phyloP scores from a whole-genome alignment of 2,888 invertebrate species.

The Lasioglossum morio region DNA sequence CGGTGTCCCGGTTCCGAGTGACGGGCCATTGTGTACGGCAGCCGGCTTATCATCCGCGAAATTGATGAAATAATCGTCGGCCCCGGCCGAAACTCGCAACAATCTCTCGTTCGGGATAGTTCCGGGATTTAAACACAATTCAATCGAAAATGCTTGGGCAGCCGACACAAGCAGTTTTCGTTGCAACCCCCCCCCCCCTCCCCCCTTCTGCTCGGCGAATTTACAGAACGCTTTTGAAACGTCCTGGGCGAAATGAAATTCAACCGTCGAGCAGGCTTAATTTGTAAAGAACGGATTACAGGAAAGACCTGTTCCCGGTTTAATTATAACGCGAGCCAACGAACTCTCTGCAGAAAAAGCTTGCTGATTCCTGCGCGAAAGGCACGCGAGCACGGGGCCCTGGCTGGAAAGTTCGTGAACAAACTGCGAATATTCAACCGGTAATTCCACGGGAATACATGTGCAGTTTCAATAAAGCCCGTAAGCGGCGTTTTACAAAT shows the following conservation, averaged over 20 bases:
- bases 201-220: background rate
- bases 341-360: constrained; percentile 13
- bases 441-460: constrained; percentile 10
- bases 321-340: constrained; percentile 39
- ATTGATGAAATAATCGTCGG: constrained; percentile 44
- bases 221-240: constrained; percentile 39
- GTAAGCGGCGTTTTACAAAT: constrained; percentile 33
- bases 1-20: constrained; percentile 33
- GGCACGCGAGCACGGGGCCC: background rate
- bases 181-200: background rate
- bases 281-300: constrained; percentile 42
- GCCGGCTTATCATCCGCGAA: constrained; percentile 31
- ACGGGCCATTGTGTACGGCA: constrained; percentile 21
- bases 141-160: background rate
- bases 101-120: background rate
- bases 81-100: background rate
- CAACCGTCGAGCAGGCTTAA: constrained; percentile 8
- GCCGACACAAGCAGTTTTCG: background rate
- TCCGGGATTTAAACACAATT: constrained; percentile 4
- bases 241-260: constrained; percentile 39
- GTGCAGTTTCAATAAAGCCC: constrained; percentile 25
- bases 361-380: constrained; percentile 33
- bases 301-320: constrained; percentile 33
- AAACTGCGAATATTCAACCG: constrained; percentile 43
- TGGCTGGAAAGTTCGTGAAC: constrained; percentile 24